A percentile compares a stretch with the other conserved stretches of the same genome.
Conservation (phyloP, 2,888 invertebrate genomes). For the Syritta pipiens region DNA sequence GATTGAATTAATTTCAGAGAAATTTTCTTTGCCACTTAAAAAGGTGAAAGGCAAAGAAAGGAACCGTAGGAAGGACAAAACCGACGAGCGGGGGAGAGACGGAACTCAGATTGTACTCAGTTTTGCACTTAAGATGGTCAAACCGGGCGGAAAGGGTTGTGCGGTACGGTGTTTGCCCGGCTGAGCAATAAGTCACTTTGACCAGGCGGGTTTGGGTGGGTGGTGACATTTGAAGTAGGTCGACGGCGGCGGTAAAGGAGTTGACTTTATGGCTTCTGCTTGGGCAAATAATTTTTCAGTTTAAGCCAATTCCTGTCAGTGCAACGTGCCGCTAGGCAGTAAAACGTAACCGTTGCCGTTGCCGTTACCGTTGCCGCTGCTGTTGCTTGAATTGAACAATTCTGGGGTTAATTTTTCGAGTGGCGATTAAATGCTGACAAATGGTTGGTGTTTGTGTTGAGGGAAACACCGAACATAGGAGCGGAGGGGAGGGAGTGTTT, state of each 20-base stretch:
- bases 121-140: conserved; percentile 54
- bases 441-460: too few species aligned
- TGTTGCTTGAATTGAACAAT: neutral
- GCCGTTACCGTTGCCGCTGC: neutral
- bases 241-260: neutral
- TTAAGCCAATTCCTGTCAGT: conserved; percentile 31
- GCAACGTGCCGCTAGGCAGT: conserved; percentile 29
- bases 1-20: conserved; percentile 63
- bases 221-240: conserved; percentile 35
- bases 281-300: conserved; percentile 33
- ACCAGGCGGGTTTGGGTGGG: too few species aligned
- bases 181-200: conserved; percentile 56
- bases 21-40: conserved; percentile 55
- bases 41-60: conserved; percentile 21
- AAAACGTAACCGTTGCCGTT: neutral
- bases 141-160: conserved; percentile 6
- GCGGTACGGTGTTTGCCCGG: conserved; percentile 28
- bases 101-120: conserved; percentile 49
- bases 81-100: conserved; percentile 14
- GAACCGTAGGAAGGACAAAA: conserved; percentile 22
- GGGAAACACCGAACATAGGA: too few species aligned
- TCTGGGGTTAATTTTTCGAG: too few species aligned
- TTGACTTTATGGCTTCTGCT: neutral
- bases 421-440: too few species aligned
- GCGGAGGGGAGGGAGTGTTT: too few species aligned